Conservation (phyloP, 2,797 vertebrate genomes). For the Manis crassicaudata region DNA sequence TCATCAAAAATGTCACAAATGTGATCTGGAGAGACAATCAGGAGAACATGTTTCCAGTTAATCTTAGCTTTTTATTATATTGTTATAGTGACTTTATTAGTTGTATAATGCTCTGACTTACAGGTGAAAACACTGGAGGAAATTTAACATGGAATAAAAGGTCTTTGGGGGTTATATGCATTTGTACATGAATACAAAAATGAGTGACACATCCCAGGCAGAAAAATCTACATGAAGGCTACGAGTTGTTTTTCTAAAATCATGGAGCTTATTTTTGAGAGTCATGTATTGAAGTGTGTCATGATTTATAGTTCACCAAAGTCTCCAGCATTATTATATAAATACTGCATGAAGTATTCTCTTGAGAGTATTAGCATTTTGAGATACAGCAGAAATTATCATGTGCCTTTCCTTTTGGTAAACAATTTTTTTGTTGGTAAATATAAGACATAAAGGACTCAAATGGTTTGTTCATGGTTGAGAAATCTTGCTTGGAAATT, state of each 20-base stretch:
- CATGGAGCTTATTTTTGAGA: background rate
- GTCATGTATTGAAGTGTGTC: background rate
- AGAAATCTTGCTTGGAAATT: conserved; percentile 34
- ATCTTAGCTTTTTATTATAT: background rate
- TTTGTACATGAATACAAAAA: background rate
- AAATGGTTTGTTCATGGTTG: conserved; percentile 24
- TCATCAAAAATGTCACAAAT: background rate
- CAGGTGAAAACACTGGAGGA: background rate
- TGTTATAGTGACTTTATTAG: background rate
- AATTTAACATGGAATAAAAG: background rate
- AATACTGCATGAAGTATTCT: conserved; percentile 35
- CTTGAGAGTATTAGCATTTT: conserved; percentile 55
- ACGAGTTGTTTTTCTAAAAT: background rate
- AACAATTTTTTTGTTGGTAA: conserved; percentile 36
- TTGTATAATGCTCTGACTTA: background rate
- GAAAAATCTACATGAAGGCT: background rate
- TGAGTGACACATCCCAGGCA: background rate
- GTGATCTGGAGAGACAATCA: background rate
- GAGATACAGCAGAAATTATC: background rate
- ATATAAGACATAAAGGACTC: background rate
- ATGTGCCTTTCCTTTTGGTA: background rate
- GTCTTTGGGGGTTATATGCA: background rate
- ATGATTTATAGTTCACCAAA: conserved; percentile 31
- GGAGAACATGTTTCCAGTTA: background rate
- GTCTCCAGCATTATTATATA: background rate